Percentiles rank a stretch among this genome's conserved stretches.
phyloP scores from a whole-genome alignment of 2,888 invertebrate genomes.

The Papilio demoleus region DNA sequence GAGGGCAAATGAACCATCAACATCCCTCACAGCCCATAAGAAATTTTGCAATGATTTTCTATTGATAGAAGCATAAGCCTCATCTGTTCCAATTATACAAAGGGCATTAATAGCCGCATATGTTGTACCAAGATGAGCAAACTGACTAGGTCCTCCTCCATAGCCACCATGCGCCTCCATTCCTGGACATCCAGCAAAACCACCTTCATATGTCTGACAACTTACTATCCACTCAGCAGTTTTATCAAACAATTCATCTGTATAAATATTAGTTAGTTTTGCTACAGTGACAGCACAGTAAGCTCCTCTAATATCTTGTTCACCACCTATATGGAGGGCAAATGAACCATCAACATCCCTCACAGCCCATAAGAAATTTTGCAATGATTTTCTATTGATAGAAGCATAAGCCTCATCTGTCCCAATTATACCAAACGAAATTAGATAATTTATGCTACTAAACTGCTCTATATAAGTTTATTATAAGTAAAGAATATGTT shows the following conservation, averaged over 20 bases:
- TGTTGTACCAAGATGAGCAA: slow-evolving; percentile 97
- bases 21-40: slow-evolving; percentile 89
- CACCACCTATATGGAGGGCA: slow-evolving; percentile 95
- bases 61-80: slow-evolving; percentile 94
- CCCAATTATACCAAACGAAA: slow-evolving; percentile 79
- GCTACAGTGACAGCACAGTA: slow-evolving; percentile 98
- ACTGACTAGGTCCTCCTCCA: slow-evolving; percentile 97
- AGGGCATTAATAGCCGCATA: slow-evolving; percentile 98
- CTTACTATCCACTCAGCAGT: slow-evolving; percentile 96
- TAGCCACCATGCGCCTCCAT: slow-evolving; percentile 99
- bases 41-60: slow-evolving; percentile 89
- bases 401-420: slow-evolving; percentile 92
- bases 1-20: slow-evolving; percentile 96
- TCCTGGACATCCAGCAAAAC: slow-evolving; percentile 94
- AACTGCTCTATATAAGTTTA: slow-evolving; percentile 9
- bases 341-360: slow-evolving; percentile 95
- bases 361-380: slow-evolving; percentile 90
- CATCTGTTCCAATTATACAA: slow-evolving; percentile 93
- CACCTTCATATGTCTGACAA: slow-evolving; percentile 99
- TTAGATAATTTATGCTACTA: slow-evolving; percentile 26
- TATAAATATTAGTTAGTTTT: slow-evolving; percentile 91
- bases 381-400: slow-evolving; percentile 91
- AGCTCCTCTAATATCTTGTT: slow-evolving; percentile 96
- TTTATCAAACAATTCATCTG: slow-evolving; percentile 90
- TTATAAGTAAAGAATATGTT: slow-evolving; percentile 17